Base-by-base conservation (phyloP, 2,113 vertebrate species). In the Xiphophorus maculatus region DNA sequence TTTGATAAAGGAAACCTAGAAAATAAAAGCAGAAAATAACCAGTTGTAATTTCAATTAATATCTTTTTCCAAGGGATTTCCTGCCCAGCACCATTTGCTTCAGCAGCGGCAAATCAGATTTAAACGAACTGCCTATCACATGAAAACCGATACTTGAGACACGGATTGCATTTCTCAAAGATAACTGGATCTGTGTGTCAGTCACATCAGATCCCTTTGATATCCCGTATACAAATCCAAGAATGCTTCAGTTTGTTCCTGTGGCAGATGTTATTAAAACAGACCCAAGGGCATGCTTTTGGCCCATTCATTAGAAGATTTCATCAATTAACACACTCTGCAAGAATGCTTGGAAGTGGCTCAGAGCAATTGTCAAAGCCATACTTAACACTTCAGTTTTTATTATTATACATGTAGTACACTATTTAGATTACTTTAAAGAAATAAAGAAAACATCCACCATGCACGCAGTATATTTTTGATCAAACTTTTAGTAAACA, bases 321-420 rank as follows among this genome's bases (percentile, higher is more conserved):
- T 84, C 35, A 67, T 91, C 78, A 88, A 85, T 85, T 89, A 88
- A 83, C 60, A 48, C 28, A 61, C 48, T 54, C 90, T 83, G 84
- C 32, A 32, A 76, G 81, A 32, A 9, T 54, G 29, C 58, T 73
- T 44, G 64, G 33, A 72, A 71, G 66, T 67, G 0, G 63, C 73
- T 74, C 44, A 5, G 69, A 73, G 79, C 68, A 27, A 5, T 13
- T n/a, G 11, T 22, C 9, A 4, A 29, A 66, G 63, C 77, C 29
- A 12, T 69, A 77, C 27, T 66, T 33, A 63, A 13, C 5, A 54
- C 63, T 13, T 44, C 42, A 44, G 42, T 14, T 44, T 44, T 17
- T 44, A 44, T 44, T 15, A 44, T 48, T 4, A 48, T 19, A 69
- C 22, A 25, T 27, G 6, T 35, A 33, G 5, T 17, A 29, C 28